Conservation (phyloP, 2,888 invertebrate species). For the Xiphydria camelus region DNA sequence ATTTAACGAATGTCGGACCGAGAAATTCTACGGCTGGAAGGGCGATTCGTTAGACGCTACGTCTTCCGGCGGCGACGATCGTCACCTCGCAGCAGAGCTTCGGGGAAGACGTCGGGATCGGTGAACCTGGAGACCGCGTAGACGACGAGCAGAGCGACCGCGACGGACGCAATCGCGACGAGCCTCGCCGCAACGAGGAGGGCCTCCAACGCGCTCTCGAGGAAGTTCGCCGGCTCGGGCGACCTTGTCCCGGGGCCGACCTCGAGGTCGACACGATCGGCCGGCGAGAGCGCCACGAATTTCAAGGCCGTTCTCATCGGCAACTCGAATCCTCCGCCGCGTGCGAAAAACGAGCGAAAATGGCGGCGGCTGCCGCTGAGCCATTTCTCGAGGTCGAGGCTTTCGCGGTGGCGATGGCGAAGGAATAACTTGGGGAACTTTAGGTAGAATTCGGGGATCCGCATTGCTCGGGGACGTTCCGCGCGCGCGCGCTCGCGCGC, state of each 20-base stretch:
- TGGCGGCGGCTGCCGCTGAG: too few relatives aligned
- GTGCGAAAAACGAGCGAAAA: too few relatives aligned
- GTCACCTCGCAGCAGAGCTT: conserved; percentile 33
- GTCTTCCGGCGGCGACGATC: not conserved
- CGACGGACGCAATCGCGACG: conserved; percentile 29
- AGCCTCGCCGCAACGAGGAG: conserved; percentile 26
- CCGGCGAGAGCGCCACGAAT: too few relatives aligned
- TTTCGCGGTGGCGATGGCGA: too few relatives aligned
- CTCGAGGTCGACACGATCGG: too few relatives aligned
- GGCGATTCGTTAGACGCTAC: not conserved
- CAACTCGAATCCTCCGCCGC: too few relatives aligned
- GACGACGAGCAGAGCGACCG: conserved; percentile 23
- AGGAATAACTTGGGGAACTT: too few relatives aligned
- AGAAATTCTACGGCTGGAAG: conserved; percentile 47
- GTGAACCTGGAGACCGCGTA: conserved; percentile 33
- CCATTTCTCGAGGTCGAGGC: too few relatives aligned
- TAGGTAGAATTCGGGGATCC: too few relatives aligned
- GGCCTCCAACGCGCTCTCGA: conserved; percentile 18
- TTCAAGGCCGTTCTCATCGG: too few relatives aligned
- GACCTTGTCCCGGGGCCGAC: conserved; percentile 17
- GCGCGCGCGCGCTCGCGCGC: too few relatives aligned
- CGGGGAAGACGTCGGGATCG: conserved; percentile 23
- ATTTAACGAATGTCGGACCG: conserved; percentile 60
- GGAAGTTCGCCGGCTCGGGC: conserved; percentile 24
- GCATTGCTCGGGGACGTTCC: too few relatives aligned